These are phyloP conservation scores for Dimorphilus gyrociliatus DNA, from an alignment of 2,888 invertebrate species.

Conservation along the genomic window DNA sequence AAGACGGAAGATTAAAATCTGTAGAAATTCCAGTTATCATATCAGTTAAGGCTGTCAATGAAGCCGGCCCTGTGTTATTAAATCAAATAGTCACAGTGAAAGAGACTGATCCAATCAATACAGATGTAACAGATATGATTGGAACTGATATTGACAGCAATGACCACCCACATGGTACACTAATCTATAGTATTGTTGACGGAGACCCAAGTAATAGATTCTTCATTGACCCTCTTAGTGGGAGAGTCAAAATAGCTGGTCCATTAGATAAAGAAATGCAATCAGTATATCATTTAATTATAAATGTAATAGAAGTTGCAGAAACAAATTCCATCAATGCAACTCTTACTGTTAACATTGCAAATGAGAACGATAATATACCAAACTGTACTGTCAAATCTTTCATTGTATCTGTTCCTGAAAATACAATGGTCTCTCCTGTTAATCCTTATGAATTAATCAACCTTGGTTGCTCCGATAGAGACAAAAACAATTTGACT, in stretches of 20 bases:
- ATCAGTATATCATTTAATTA: constrained; percentile 3
- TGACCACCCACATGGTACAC: constrained; percentile 11
- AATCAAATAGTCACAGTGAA: constrained; percentile 6
- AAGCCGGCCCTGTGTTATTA: constrained; percentile 6
- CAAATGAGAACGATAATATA: constrained; percentile 10
- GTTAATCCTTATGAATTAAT: too few relatives aligned
- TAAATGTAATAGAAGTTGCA: constrained; percentile 10
- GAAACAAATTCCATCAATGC: constrained; percentile 11
- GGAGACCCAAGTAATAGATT: constrained; percentile 15
- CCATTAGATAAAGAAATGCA: constrained; percentile 5
- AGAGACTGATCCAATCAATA: constrained; percentile 5
- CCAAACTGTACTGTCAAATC: constrained; percentile 1
- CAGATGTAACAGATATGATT: constrained; percentile 9
- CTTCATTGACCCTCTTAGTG: constrained; percentile 8
- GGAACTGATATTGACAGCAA: constrained; percentile 16
- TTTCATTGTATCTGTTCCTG: constrained; percentile 1
- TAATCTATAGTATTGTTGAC: constrained; percentile 13
- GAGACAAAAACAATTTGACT: too few relatives aligned
- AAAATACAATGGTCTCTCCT: not conserved
- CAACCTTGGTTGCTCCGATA: too few relatives aligned
- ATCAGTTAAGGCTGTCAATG: constrained; percentile 6
- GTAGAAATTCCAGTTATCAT: constrained; percentile 4
- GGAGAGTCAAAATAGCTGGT: constrained; percentile 3
- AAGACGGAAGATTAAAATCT: too few relatives aligned
- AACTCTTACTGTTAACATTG: constrained; percentile 9